A percentile compares a stretch with the other conserved stretches of the same genome.
Conservation (phyloP, 2,888 invertebrate genomes). For the Pterostichus madidus region DNA sequence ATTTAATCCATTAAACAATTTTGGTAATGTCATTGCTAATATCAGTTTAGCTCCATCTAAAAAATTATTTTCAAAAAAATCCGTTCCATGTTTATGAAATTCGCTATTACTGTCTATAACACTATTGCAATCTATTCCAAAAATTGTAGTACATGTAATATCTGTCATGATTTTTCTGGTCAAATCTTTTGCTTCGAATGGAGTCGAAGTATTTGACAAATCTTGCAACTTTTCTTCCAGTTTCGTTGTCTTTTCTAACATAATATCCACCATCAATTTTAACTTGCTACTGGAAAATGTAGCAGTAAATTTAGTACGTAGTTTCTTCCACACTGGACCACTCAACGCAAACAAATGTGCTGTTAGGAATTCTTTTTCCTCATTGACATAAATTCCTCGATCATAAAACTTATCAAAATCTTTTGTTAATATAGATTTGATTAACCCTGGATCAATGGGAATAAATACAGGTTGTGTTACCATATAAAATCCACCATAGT, state of each 20-base stretch:
- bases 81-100: not conserved
- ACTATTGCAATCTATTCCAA: slow-evolving; percentile 75
- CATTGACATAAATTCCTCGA: slow-evolving; percentile 70
- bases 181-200: slow-evolving; percentile 71
- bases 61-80: slow-evolving; percentile 45
- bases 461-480: slow-evolving; percentile 70
- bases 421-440: slow-evolving; percentile 71
- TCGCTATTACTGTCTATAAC: slow-evolving; percentile 72
- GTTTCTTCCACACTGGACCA: slow-evolving; percentile 73
- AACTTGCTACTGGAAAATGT: slow-evolving; percentile 74
- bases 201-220: slow-evolving; percentile 67
- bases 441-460: slow-evolving; percentile 71
- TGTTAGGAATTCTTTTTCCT: slow-evolving; percentile 70
- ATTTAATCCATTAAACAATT: slow-evolving; percentile 16
- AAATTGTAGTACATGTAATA: slow-evolving; percentile 78
- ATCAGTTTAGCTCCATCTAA: slow-evolving; percentile 3
- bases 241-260: slow-evolving; percentile 67
- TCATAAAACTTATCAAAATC: slow-evolving; percentile 72
- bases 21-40: not conserved
- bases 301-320: slow-evolving; percentile 72
- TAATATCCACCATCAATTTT: slow-evolving; percentile 71
- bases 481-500: slow-evolving; percentile 69
- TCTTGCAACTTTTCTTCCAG: slow-evolving; percentile 62
- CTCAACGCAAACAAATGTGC: slow-evolving; percentile 70
- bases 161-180: slow-evolving; percentile 76